A percentile compares a stretch with the other conserved stretches of the same genome.
phyloP scores from a whole-genome alignment of 2,888 invertebrate species.

The Drosophila greeni region DNA sequence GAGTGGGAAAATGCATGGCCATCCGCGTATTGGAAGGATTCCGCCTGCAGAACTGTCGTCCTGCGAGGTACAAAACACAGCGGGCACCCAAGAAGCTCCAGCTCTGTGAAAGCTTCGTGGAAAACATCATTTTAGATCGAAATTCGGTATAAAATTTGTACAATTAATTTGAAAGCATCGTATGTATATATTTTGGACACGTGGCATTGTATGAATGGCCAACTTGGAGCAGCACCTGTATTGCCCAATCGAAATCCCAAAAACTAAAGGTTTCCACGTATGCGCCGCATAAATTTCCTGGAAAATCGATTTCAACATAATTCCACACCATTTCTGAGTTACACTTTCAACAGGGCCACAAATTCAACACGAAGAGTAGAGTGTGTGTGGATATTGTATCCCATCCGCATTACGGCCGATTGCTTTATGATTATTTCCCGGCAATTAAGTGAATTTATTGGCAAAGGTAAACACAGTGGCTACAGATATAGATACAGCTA shows the following conservation, averaged over 20 bases:
- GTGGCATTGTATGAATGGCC: conserved; percentile 3
- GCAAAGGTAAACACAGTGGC: conserved; percentile 68
- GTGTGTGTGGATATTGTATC: conserved; percentile 15
- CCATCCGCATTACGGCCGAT: conserved; percentile 66
- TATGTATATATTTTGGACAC: background rate
- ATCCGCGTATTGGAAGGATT: conserved; percentile 21
- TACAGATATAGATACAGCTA: conserved; percentile 21
- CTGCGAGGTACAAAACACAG: background rate
- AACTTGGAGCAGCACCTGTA: background rate
- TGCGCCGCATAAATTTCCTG: conserved; percentile 13
- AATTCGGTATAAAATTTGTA: background rate
- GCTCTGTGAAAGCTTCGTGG: conserved; percentile 1
- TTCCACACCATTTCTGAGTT: conserved; percentile 52
- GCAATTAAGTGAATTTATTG: conserved; percentile 78
- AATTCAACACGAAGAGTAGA: conserved; percentile 17
- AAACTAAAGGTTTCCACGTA: conserved; percentile 1
- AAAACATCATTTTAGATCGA: background rate
- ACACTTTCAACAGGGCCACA: conserved; percentile 40
- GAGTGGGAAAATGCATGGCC: conserved; percentile 11
- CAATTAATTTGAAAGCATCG: conserved; percentile 1
- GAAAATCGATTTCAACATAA: conserved; percentile 66
- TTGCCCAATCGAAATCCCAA: background rate
- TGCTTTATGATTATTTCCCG: conserved; percentile 78
- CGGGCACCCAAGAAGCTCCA: conserved; percentile 18
- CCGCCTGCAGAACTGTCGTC: background rate